Base-by-base conservation (phyloP, 2,888 invertebrate genomes). In the Xylota sylvarum region DNA sequence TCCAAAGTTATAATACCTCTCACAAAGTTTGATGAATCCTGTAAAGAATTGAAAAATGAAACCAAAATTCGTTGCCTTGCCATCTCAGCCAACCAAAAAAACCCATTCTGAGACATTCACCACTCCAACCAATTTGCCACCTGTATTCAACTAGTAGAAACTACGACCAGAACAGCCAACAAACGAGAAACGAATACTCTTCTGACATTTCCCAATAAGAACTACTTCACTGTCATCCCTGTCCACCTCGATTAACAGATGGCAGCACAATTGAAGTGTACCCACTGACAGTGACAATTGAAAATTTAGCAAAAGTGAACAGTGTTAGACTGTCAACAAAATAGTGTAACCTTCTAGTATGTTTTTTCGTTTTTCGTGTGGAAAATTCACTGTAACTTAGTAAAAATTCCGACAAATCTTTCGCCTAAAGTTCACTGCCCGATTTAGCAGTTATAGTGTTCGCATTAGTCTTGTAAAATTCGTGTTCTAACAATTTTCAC, bases 241-340 rank as follows among this genome's bases (percentile, higher is more conserved):
- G 7, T 70, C 30, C 35, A 48, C 17, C 55, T 9, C 17, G 35
- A 40, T 37, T 37, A 12, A 60, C 30, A 77, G 81, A 72, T 81
- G 81, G 56, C 85, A 85, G 70, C 70, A 76, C 64, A 43, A 40
- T 52, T 9, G 12, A 14, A 50, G 4, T 43, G 48, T 60, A 65
- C 37, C 12, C 5, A 55, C 6, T 85, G 80, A 85, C 80, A 85
- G 19, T 85, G 85, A 85, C 85, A 85, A 76, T 80, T 85, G 85
- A 76, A 70, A 56, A 48, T 76, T 70, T 60, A 77, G 70, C 64
- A 72, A 85, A 76, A 85, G 46, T 81, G 80, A 76, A 76, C 50
- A 80, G 76, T 76, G 65, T 65, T 80, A 67, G 58, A 80, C 80
- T 85, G 76, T 85, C 81, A 85, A 85, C 85, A 85, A 85, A 79